Base-by-base conservation (phyloP, 2,797 vertebrate species). In the Chaetophractus vellerosus region DNA sequence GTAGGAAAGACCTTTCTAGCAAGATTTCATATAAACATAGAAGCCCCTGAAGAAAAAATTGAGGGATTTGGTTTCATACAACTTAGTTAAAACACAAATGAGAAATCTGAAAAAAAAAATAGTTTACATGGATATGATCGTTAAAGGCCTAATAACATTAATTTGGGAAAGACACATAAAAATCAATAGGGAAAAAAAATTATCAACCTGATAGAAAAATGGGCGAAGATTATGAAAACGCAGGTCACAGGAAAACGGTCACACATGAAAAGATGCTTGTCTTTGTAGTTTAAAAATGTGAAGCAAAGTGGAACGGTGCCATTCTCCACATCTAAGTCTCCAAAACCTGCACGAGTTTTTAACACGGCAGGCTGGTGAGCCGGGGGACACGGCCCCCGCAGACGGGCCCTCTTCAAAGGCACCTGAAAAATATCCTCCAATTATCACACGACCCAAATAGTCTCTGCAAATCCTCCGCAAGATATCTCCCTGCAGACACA, bases 61-160 rank as follows among this genome's bases (percentile, higher is more conserved):
- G 28, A 75, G 4, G 38, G 5, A 68, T 66, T 63, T 84, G 57
- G 80, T 31, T 84, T 9, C 66, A 63, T 71, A 55, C 76, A 95
- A 90, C 45, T 31, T 63, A 90, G 48, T 68, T 57, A 81, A 93
- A 83, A 71, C 15, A 84, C 55, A 85, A 72, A 68, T 31, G 69
- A 45, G 9, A 90, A 71, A 24, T 26, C 38, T 19, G 36, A 88
- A 45, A 45, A 45, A 9, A 82, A 72, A 72, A 72, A n/a, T 12
- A 68, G 23, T 57, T 72, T 9, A 1, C 9, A 52, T 33, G n/a
- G 21, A 68, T 36, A 26, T 23, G 4, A 38, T 18, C n/a, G 50
- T 33, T 31, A 76, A 93, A 66, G 48, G 11, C 24, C 23, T 61
- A 59, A 41, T 18, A 41, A 55, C 28, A 28, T 38, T 79, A 28